Evolutionary conservation across 2,797 vertebrate genomes (phyloP), one percentile per base, ranked within the genome.

Genomic region (Peromyscus melanophrys): DNA sequence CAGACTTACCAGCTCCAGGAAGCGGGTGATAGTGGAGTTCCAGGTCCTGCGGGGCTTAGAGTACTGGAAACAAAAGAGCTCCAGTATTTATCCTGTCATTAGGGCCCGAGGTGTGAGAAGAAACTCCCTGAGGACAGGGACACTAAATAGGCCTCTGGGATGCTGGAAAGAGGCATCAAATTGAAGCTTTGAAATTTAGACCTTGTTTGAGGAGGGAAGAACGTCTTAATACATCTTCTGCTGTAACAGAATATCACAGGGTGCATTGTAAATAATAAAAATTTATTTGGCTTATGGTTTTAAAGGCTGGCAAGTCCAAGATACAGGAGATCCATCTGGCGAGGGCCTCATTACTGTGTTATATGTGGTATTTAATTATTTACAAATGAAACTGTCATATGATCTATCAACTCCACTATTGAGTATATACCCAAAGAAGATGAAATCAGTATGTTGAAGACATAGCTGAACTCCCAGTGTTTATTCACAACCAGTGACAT

Each of bases 41-140:
- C 77, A 57, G 63, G 76, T 78, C 76, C 31, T 85, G 17, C 16
- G 77, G 52, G 40, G n/a, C 43, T 95, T 89, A 93, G 57, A 73
- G 29, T 83, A 29, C 57, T 43, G 43, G 27, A 43, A 94, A 40
- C 16, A 89, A 85, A 85, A 89, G 13, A 73, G 3, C 27, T 67
- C 4, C 21, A 63, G 43, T 88, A 96, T 93, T 97, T 97, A 97
- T 96, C 73, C 19, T 90, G 46, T 57, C 46, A 82, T 85, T 88
- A 97, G 43, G 40, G 76, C 21, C 14, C 23, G 61, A 65, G 2
- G 23, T 61, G 57, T 80, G 16, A 90, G 29, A 73, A 75, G 82
- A 40, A 43, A 83, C 76, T 95, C 97, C 40, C 55, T 94, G 27
- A n/a, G 61, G 96, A 94, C 34, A 23, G 81, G 75, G 31, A 61